These are phyloP conservation scores for Martes martes DNA, from an alignment of 2,113 vertebrate genomes.

Conservation along the genomic window DNA sequence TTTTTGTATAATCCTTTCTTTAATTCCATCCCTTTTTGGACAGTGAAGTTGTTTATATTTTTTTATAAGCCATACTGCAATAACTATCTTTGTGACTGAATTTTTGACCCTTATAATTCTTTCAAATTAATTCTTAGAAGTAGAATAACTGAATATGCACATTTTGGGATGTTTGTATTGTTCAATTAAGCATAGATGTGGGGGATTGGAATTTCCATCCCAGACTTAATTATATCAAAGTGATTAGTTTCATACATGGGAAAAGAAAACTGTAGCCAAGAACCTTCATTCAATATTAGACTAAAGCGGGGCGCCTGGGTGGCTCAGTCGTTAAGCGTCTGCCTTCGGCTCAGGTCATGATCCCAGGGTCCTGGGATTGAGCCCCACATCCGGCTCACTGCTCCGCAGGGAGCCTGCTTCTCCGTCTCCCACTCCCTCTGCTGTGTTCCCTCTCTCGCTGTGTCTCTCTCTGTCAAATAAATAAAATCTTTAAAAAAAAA, in stretches of 20 bases:
- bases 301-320: background rate
- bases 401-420: too few relatives aligned
- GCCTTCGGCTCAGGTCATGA: too few relatives aligned
- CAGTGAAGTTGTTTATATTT: background rate
- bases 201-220: constrained; percentile 15
- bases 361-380: too few relatives aligned
- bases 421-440: too few relatives aligned
- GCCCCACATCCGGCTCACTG: too few relatives aligned
- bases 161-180: background rate
- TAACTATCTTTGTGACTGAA: constrained; percentile 14
- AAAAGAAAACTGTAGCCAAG: background rate
- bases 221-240: background rate
- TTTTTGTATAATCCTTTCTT: constrained; percentile 6
- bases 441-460: too few relatives aligned
- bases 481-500: too few relatives aligned
- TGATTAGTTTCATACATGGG: background rate
- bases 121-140: constrained; percentile 37
- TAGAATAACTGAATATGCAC: background rate
- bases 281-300: background rate
- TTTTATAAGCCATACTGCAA: background rate
- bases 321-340: too few relatives aligned
- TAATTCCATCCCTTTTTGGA: background rate
- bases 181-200: constrained; percentile 2
- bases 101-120: background rate
- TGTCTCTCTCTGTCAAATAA: too few relatives aligned